Percentiles rank a stretch among this genome's conserved stretches.
phyloP scores from a whole-genome alignment of 2,888 invertebrate species.

The Tricholauxania praeusta region DNA sequence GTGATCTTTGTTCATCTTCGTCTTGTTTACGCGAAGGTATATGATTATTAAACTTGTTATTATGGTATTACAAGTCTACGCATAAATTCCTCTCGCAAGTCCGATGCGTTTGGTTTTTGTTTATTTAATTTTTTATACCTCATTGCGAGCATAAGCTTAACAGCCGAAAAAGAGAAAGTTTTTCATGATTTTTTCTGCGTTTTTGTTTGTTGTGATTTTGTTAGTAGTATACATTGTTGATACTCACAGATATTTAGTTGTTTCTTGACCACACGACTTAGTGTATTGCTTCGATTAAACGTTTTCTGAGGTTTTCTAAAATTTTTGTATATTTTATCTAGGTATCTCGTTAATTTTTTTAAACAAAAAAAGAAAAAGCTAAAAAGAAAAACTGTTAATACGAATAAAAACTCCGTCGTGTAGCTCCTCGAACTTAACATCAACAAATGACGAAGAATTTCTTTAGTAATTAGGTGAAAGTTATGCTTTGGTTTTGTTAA shows the following conservation, averaged over 20 bases:
- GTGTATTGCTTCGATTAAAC: constrained; percentile 1
- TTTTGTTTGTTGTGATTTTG: constrained; percentile 14
- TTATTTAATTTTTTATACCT: constrained; percentile 14
- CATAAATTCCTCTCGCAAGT: constrained; percentile 7
- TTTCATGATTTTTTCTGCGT: constrained; percentile 29
- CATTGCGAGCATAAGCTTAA: neutral
- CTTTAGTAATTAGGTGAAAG: constrained; percentile 55
- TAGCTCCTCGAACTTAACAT: constrained; percentile 10
- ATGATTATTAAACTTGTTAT: neutral
- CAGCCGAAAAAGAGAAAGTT: constrained; percentile 48
- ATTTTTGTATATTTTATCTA: neutral
- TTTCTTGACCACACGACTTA: constrained; percentile 12
- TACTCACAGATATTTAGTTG: constrained; percentile 20
- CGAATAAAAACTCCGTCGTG: constrained; percentile 14
- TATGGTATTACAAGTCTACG: constrained; percentile 1
- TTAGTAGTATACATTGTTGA: constrained; percentile 10
- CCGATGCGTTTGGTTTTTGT: neutral
- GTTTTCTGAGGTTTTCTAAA: neutral
- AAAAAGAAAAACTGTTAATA: neutral
- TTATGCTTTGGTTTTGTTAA: constrained; percentile 35
- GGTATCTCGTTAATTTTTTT: neutral
- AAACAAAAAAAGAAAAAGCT: neutral
- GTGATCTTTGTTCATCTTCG: constrained; percentile 1
- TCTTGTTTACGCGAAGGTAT: neutral
- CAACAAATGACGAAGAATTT: constrained; percentile 31